phyloP scores from a whole-genome alignment of 2,888 invertebrate genomes.

The Rhyacophila evoluta region DNA sequence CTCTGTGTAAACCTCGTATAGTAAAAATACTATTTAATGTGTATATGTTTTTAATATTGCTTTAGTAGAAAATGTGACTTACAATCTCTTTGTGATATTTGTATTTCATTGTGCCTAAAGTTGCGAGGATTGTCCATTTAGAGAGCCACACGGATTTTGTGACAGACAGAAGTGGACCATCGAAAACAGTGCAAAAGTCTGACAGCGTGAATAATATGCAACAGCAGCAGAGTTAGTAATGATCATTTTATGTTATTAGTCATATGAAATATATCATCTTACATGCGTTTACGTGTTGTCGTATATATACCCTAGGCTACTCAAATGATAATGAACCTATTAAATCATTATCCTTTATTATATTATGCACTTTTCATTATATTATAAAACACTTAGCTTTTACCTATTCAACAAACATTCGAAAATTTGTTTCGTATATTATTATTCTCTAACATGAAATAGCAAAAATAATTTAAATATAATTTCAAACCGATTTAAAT shows the following conservation, averaged over 20 bases:
- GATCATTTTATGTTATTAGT: slow-evolving; percentile 12
- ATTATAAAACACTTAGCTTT: too few relatives aligned
- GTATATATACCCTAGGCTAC: too few relatives aligned
- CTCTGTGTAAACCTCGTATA: too few relatives aligned
- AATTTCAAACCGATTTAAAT: too few relatives aligned
- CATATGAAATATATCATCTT: not conserved
- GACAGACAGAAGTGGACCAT: not conserved
- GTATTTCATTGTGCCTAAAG: slow-evolving; percentile 4
- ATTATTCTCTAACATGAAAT: too few relatives aligned
- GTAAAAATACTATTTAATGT: not conserved
- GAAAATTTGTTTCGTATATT: too few relatives aligned
- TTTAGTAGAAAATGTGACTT: not conserved
- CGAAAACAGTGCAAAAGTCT: slow-evolving; percentile 4
- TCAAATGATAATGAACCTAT: too few relatives aligned
- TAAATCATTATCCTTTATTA: too few relatives aligned
- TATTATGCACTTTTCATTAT: too few relatives aligned
- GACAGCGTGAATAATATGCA: slow-evolving; percentile 12
- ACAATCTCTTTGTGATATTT: not conserved
- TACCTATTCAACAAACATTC: too few relatives aligned
- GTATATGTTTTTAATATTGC: not conserved
- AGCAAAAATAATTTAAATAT: too few relatives aligned
- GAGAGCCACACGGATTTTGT: slow-evolving; percentile 22
- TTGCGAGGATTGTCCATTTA: not conserved
- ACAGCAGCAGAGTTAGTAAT: slow-evolving; percentile 27
- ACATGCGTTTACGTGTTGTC: not conserved